Evolutionary conservation across 2,888 invertebrate genomes (phyloP).

Genomic region (Pseudanteris insignis): DNA sequence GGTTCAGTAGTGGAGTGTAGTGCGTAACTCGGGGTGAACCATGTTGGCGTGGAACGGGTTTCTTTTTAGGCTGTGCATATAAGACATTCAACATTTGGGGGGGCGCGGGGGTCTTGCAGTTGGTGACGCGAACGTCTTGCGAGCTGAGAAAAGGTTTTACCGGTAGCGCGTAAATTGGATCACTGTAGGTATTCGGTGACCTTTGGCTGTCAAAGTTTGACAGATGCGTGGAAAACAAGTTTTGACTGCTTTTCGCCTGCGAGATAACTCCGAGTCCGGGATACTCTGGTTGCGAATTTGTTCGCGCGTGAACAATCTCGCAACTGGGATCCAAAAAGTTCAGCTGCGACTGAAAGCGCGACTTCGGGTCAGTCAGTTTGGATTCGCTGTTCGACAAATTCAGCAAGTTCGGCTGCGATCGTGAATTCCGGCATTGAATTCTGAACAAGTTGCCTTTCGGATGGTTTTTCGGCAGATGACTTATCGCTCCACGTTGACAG

Average conservation of each 20-base stretch:
- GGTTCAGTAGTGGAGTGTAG: no score
- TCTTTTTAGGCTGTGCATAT: conserved; percentile 50
- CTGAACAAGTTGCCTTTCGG: conserved; percentile 56
- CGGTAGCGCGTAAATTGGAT: conserved; percentile 61
- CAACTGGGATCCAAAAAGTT: conserved; percentile 47
- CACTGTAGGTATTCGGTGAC: conserved; percentile 52
- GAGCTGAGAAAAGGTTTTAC: conserved; percentile 64
- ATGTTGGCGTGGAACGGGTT: conserved; percentile 10
- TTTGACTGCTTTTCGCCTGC: conserved; percentile 53
- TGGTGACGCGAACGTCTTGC: conserved; percentile 60
- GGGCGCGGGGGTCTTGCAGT: conserved; percentile 50
- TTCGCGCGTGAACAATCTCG: conserved; percentile 52
- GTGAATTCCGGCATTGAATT: conserved; percentile 60
- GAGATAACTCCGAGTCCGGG: conserved; percentile 20
- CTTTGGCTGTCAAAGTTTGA: conserved; percentile 41
- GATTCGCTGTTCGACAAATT: conserved; percentile 49
- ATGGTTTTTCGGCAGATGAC: conserved; percentile 49
- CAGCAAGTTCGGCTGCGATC: conserved; percentile 62
- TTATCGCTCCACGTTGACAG: conserved; percentile 8
- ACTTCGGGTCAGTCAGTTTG: conserved; percentile 33
- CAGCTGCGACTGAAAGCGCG: conserved; percentile 57
- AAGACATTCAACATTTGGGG: no score
- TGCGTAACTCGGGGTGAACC: conserved; percentile 15
- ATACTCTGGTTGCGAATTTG: conserved; percentile 60
- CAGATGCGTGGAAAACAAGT: conserved; percentile 45